phyloP scores from a whole-genome alignment of 2,113 vertebrate species.

The Speoplatyrhinus poulsoni region DNA sequence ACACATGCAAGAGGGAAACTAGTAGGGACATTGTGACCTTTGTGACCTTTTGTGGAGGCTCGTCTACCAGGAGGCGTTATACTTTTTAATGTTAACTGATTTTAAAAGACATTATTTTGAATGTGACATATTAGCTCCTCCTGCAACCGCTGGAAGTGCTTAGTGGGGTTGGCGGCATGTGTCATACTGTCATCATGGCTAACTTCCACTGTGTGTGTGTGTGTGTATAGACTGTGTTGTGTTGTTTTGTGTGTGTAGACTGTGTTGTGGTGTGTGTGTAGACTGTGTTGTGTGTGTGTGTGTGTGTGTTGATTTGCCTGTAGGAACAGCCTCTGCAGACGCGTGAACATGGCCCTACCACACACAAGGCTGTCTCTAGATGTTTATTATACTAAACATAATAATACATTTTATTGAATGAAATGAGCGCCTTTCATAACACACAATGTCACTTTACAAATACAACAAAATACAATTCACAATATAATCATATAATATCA shows the following conservation, averaged over 20 bases:
- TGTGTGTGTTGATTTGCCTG: constrained; percentile 23
- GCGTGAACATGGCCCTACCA: constrained; percentile 7
- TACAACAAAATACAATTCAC: no score
- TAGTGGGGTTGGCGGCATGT: constrained; percentile 34
- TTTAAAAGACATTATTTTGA: neutral
- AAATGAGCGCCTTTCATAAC: no score
- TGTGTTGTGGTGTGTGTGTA: no score
- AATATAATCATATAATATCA: no score
- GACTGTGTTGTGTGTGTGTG: neutral
- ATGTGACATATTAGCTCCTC: constrained; percentile 40
- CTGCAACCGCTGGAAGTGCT: constrained; percentile 44
- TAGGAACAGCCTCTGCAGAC: no score
- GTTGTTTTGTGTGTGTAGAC: no score
- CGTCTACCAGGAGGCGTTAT: neutral
- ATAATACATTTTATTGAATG: no score
- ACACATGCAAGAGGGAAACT: constrained; percentile 27
- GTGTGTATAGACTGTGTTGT: no score
- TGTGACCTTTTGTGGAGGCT: constrained; percentile 1
- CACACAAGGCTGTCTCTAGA: constrained; percentile 32
- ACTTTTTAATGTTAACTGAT: constrained; percentile 79
- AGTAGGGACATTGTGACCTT: neutral
- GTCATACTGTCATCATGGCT: constrained; percentile 24
- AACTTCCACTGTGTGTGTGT: neutral
- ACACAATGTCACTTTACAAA: no score
- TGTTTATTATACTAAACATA: neutral